These are phyloP conservation scores for Entomobrya proxima DNA, from an alignment of 2,888 invertebrate genomes.

Conservation along the genomic window DNA sequence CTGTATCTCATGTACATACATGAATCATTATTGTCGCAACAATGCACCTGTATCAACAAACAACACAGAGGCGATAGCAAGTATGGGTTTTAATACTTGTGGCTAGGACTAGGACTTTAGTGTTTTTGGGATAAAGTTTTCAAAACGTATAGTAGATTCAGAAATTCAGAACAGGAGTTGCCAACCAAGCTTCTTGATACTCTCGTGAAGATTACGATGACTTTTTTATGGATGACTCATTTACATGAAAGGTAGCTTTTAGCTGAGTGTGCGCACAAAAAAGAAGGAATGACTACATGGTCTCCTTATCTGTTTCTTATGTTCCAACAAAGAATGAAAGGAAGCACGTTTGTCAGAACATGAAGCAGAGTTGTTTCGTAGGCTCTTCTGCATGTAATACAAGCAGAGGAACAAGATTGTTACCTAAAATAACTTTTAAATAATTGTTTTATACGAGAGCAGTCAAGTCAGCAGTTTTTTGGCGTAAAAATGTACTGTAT, in stretches of 20 bases:
- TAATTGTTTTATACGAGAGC: not conserved
- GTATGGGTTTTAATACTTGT: not conserved
- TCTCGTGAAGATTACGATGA: not conserved
- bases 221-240: constrained; percentile 41
- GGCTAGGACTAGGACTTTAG: not conserved
- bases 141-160: not conserved
- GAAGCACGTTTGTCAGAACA: not conserved
- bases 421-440: not conserved
- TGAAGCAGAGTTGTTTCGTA: not conserved
- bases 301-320: not conserved
- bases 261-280: not conserved
- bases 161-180: not conserved
- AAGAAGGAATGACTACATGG: not conserved
- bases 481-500: not conserved
- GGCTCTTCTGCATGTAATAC: not conserved
- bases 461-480: not conserved
- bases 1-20: constrained; percentile 32
- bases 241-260: not conserved
- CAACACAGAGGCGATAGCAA: not conserved
- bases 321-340: not conserved
- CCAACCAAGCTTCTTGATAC: constrained; percentile 4
- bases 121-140: constrained; percentile 1
- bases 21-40: constrained; percentile 14
- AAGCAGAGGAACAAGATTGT: not conserved
- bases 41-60: constrained; percentile 41